A percentile compares a stretch with the other conserved stretches of the same genome.
phyloP scores from a whole-genome alignment of 2,113 vertebrate species.

The Xenotilapia flavipinnis region DNA sequence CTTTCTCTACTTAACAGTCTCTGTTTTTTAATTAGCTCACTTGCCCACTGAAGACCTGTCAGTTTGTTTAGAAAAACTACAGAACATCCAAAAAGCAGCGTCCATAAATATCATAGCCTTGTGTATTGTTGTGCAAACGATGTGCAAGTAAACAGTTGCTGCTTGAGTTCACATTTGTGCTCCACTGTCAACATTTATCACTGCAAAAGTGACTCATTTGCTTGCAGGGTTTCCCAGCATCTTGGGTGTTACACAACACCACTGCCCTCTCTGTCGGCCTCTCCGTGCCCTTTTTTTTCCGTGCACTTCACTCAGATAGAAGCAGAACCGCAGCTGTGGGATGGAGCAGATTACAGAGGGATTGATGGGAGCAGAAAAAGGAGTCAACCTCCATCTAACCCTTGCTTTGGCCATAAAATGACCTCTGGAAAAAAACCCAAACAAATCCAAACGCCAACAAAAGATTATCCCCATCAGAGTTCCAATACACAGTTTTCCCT shows the following conservation, averaged over 20 bases:
- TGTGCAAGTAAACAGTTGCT: conserved; percentile 20
- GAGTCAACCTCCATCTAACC: conserved; percentile 7
- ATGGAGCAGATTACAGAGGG: neutral
- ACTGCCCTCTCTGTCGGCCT: neutral
- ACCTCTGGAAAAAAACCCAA: neutral
- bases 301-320: neutral
- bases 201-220: conserved; percentile 14
- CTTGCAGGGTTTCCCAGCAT: conserved; percentile 8
- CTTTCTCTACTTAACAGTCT: neutral
- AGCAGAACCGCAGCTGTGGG: neutral
- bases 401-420: neutral
- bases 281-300: neutral
- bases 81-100: neutral
- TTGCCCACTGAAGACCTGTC: neutral
- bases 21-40: neutral
- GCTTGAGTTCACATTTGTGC: conserved; percentile 7
- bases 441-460: conserved; percentile 31
- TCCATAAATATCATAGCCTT: neutral
- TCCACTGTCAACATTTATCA: conserved; percentile 11
- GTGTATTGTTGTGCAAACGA: neutral
- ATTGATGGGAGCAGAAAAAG: neutral
- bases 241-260: conserved; percentile 5
- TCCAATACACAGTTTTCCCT: neutral
- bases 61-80: neutral
- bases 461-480: conserved; percentile 25